Base-by-base conservation (phyloP, 2,113 vertebrate species). In the Cathartes aura region DNA sequence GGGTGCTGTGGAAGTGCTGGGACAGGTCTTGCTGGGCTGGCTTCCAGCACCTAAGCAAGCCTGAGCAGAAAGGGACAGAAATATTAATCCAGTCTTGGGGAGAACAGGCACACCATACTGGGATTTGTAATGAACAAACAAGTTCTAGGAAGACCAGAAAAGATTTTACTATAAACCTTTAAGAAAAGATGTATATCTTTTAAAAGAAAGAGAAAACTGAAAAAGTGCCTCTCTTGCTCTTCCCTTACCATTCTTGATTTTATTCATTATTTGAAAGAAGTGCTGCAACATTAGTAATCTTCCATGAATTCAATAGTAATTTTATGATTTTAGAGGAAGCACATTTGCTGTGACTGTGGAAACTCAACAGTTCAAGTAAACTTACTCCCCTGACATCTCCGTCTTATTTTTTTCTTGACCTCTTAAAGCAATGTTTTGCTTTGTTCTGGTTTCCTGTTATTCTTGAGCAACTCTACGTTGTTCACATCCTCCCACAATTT, bases 371-470 rank as follows among this genome's bases (percentile, higher is more conserved):
- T 79, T 63, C 1, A n/a, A 71, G 36, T 55, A 87, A 91, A 87
- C 18, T 58, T 71, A 30, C 15, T 86, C 12, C 11, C 19, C 43
- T 17, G 19, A 68, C 21, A 52, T 45, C 4, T 83, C 29, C 5
- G 13, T 76, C 8, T 47, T 38, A n/a, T 7, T 81, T 52, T 83
- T 68, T 26, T n/a, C 38, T 71, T 52, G 38, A 70, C 20, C 20
- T 90, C 60, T 87, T 63, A 71, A 76, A 85, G 23, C 22, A 73
- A 50, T 38, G 8, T 52, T 78, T 89, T 40, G 5, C 75, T 82
- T 91, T 91, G 23, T 82, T 82, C 87, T 94, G 16, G 22, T 67
- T 93, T 89, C 73, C 64, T 68, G 11, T 67, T 85, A 56, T 63
- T 85, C 84, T 67, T 75, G 64, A 91, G 36, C 23, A 87, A 71